Evolutionary conservation across 2,113 vertebrate genomes (phyloP).

Genomic region (Cnemophilus loriae): DNA sequence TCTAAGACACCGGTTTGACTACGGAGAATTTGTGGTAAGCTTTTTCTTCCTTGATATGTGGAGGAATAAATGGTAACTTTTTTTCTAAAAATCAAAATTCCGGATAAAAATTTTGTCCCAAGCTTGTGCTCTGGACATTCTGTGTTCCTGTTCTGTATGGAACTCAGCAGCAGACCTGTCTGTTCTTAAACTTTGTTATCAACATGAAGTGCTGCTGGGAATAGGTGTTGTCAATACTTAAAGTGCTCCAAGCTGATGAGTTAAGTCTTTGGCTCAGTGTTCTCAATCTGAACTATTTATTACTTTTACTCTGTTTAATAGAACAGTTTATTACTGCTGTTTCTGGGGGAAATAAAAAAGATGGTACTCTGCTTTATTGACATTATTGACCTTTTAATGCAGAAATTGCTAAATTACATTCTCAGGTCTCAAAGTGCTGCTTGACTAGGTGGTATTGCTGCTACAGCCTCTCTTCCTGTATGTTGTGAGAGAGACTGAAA

Average conservation of each 20-base stretch:
- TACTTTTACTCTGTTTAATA: not conserved
- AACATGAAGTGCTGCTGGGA: not conserved
- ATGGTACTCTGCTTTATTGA: not conserved
- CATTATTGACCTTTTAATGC: not conserved
- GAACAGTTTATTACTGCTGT: not conserved
- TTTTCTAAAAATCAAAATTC: not conserved
- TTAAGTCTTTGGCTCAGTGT: not conserved
- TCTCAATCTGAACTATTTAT: not conserved
- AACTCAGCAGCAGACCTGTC: not conserved
- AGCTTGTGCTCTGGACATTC: not conserved
- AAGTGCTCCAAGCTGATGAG: not conserved
- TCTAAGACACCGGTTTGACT: slow-evolving; percentile 81
- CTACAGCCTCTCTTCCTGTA: not conserved
- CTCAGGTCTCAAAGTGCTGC: not conserved
- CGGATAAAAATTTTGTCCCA: not conserved
- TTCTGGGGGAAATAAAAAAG: not conserved
- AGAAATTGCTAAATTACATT: not conserved
- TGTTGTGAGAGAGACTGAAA: not conserved
- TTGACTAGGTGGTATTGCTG: not conserved
- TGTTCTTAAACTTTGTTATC: not conserved
- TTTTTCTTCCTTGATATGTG: not conserved
- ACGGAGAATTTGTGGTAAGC: slow-evolving; percentile 81
- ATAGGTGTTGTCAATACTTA: not conserved
- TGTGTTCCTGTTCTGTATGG: not conserved
- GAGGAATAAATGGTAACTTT: not conserved